A percentile compares a stretch with the other conserved stretches of the same genome.
Evolutionary conservation across 2,113 vertebrate genomes (phyloP).

Genomic region (Eira barbara): DNA sequence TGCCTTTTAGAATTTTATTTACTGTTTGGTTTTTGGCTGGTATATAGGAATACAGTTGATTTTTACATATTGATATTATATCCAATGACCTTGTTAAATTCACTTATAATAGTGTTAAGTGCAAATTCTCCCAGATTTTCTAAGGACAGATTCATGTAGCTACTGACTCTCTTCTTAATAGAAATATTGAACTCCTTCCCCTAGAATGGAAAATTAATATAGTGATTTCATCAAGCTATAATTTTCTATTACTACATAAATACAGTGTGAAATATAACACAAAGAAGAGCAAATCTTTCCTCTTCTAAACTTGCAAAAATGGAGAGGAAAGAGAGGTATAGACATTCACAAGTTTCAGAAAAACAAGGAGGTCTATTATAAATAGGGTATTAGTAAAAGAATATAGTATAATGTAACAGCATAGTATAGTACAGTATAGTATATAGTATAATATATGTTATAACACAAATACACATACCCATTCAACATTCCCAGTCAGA

Average conservation of each 20-base stretch:
- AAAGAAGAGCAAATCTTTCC: neutral
- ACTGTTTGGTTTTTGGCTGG: neutral
- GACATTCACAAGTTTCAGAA: neutral
- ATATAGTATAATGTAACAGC: neutral
- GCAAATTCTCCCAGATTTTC: neutral
- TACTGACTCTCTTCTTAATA: neutral
- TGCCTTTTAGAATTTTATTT: neutral
- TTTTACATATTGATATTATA: neutral
- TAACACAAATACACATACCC: no score
- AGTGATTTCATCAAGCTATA: neutral
- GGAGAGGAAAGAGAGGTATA: neutral
- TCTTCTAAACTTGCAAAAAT: neutral
- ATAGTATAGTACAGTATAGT: neutral
- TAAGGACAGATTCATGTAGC: neutral
- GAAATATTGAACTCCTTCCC: neutral
- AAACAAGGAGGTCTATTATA: neutral
- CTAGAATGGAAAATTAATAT: neutral
- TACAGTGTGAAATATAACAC: neutral
- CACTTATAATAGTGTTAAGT: neutral
- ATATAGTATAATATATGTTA: neutral
- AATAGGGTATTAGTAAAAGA: neutral
- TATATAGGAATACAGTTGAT: neutral
- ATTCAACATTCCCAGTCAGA: neutral
- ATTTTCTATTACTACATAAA: neutral
- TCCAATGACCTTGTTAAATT: neutral